Conservation (phyloP, 2,113 vertebrate genomes). For the Dicentrarchus labrax region DNA sequence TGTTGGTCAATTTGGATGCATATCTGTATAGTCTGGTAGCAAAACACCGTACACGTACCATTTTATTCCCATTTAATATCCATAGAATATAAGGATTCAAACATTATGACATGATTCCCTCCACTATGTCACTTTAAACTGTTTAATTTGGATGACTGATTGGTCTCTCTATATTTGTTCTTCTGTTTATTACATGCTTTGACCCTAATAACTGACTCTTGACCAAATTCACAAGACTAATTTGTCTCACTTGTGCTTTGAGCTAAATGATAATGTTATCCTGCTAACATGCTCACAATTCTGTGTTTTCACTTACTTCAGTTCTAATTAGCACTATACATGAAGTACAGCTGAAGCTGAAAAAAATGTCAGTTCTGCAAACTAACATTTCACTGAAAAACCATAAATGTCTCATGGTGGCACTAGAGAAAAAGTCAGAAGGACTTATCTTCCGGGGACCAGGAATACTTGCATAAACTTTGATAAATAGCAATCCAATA, state of each 20-base stretch:
- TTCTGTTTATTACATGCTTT: not conserved
- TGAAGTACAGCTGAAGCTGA: not conserved
- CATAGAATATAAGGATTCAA: not conserved
- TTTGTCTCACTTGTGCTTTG: no score
- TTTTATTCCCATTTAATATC: not conserved
- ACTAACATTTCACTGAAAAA: not conserved
- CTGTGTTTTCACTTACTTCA: no score
- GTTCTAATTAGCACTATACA: no score
- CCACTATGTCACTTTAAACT: not conserved
- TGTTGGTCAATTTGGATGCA: conserved; percentile 65
- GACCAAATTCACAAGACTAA: not conserved
- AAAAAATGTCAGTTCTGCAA: no score
- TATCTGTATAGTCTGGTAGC: conserved; percentile 49
- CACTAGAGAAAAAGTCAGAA: not conserved
- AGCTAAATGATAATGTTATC: not conserved
- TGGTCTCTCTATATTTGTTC: not conserved
- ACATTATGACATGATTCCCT: not conserved
- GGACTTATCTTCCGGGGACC: not conserved
- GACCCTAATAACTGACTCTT: not conserved
- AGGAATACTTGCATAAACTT: not conserved
- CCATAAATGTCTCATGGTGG: not conserved
- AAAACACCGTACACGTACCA: conserved; percentile 13
- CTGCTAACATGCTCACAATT: not conserved
- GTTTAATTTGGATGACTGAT: not conserved
- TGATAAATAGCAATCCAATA: not conserved